phyloP scores from a whole-genome alignment of 2,888 invertebrate species.

The Microplitis deprimator region DNA sequence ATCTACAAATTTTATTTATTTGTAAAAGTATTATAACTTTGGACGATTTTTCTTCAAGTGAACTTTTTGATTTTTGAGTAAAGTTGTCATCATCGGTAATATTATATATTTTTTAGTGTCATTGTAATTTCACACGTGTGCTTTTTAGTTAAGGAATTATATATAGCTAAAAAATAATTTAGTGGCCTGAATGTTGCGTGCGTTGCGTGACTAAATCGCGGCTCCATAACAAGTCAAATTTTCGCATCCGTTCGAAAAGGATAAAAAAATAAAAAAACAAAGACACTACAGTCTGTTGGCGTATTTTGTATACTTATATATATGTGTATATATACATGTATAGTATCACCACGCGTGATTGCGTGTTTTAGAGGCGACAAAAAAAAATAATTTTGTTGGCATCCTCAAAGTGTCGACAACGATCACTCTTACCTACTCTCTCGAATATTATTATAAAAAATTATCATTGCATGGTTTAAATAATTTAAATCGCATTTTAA shows the following conservation, averaged over 20 bases:
- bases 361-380: slow-evolving; percentile 40
- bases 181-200: slow-evolving; percentile 32
- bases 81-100: slow-evolving; percentile 2
- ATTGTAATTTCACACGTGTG: slow-evolving; percentile 1
- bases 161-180: slow-evolving; percentile 31
- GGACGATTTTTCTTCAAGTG: not conserved
- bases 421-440: not conserved
- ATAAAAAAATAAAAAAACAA: slow-evolving; percentile 9
- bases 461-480: not conserved
- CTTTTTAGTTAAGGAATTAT: slow-evolving; percentile 7
- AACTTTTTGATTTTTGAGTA: not conserved
- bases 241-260: slow-evolving; percentile 40
- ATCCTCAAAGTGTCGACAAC: not conserved
- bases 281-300: not conserved
- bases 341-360: slow-evolving; percentile 4
- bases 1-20: slow-evolving; percentile 14
- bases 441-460: slow-evolving; percentile 15
- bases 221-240: slow-evolving; percentile 42
- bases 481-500: not conserved
- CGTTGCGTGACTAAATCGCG: slow-evolving; percentile 40
- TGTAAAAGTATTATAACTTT: not conserved
- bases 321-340: not conserved
- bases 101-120: slow-evolving; percentile 11
- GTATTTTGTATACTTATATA: not conserved
- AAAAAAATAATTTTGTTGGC: slow-evolving; percentile 23